Evolutionary conservation across 1,140 invertebrate genomes (phyloP).

Genomic region (Cydia amplana): DNA sequence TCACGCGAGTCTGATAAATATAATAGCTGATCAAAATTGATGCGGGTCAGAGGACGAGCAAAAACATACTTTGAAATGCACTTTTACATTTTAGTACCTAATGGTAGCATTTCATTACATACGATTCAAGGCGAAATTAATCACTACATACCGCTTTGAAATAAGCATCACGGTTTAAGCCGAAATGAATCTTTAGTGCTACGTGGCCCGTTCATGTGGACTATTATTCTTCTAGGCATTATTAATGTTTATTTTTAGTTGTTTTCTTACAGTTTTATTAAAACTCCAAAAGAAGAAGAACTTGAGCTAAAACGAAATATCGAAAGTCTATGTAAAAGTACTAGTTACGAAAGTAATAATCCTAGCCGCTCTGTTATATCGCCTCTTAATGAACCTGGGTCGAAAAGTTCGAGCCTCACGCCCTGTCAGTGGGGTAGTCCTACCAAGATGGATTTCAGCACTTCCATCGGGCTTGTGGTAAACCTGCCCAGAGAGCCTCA

Average conservation of each 20-base stretch:
- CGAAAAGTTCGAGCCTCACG: background rate
- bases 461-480: background rate
- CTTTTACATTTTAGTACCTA: background rate
- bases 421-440: background rate
- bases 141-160: background rate
- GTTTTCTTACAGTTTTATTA: background rate
- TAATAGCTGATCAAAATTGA: slow-evolving; percentile 27
- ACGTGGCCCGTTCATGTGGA: background rate
- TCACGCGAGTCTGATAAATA: slow-evolving; percentile 4
- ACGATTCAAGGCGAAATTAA: background rate
- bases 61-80: slow-evolving; percentile 2
- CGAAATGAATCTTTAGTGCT: background rate
- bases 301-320: background rate
- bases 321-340: background rate
- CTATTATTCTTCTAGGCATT: background rate
- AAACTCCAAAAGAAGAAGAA: background rate
- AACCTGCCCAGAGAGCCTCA: background rate
- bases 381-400: background rate
- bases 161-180: background rate
- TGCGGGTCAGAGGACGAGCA: slow-evolving; percentile 26
- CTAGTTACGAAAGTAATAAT: background rate
- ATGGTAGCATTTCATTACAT: background rate
- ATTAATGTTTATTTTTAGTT: too few species aligned
- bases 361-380: background rate
- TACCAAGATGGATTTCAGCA: background rate